phyloP scores from a whole-genome alignment of 2,797 vertebrate genomes.

The Sparidentex hasta region DNA sequence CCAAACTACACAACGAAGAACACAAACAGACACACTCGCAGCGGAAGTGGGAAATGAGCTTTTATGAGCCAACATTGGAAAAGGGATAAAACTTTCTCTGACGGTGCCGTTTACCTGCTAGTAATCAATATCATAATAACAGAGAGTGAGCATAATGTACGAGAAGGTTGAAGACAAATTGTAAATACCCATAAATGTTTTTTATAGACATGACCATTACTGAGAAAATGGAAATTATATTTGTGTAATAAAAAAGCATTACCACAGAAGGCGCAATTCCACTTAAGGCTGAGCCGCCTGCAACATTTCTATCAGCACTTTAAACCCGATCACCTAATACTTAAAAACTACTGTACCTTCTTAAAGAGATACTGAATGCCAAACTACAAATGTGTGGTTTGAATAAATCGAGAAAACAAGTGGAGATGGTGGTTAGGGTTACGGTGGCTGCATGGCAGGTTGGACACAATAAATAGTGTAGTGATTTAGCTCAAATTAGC shows the following conservation, averaged over 20 bases:
- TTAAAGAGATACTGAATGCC: conserved; percentile 48
- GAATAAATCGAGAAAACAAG: conserved; percentile 56
- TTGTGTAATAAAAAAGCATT: conserved; percentile 82
- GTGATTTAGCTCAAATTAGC: conserved; percentile 42
- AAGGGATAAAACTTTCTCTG: conserved; percentile 80
- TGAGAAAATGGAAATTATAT: conserved; percentile 83
- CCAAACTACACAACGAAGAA: conserved; percentile 19
- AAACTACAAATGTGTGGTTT: conserved; percentile 47
- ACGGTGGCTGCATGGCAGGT: background rate
- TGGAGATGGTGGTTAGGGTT: background rate
- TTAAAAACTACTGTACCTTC: conserved; percentile 58
- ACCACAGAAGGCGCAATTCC: conserved; percentile 67
- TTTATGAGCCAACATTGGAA: conserved; percentile 77
- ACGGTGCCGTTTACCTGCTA: conserved; percentile 75
- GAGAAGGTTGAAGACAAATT: conserved; percentile 80
- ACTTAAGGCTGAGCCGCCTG: conserved; percentile 70
- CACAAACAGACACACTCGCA: conserved; percentile 40
- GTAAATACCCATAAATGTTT: conserved; percentile 79
- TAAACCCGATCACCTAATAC: conserved; percentile 68
- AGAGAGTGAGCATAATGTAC: conserved; percentile 77
- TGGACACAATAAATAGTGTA: background rate
- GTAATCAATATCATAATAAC: conserved; percentile 84
- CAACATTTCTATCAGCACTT: conserved; percentile 72
- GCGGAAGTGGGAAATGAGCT: conserved; percentile 77
- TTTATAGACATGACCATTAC: conserved; percentile 79